Percentiles rank a stretch among this genome's conserved stretches.
phyloP scores from a whole-genome alignment of 2,797 vertebrate genomes.

The Schizothorax lantsangensis region DNA sequence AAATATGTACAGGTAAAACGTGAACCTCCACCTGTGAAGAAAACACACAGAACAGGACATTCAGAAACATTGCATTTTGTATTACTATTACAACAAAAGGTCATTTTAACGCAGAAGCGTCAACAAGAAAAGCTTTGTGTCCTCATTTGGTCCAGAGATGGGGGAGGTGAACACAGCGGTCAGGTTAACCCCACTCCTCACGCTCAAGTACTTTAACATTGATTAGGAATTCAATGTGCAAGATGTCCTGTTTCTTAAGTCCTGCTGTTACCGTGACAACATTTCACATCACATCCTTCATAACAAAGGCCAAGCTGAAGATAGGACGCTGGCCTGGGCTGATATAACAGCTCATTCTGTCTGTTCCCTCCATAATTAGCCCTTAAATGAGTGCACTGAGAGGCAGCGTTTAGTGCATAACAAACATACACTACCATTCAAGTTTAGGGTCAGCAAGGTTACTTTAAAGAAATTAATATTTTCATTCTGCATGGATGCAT shows the following conservation, averaged over 20 bases:
- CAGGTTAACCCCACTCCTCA: neutral
- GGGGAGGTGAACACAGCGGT: neutral
- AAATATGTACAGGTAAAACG: conserved; percentile 97
- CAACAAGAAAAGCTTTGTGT: neutral
- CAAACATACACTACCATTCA: neutral
- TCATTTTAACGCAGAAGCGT: neutral
- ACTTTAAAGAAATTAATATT: neutral
- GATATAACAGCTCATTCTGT: neutral
- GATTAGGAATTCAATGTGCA: conserved; percentile 25
- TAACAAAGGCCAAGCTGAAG: neutral
- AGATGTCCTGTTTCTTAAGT: conserved; percentile 18
- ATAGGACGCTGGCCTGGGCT: neutral
- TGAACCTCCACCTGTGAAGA: conserved; percentile 94
- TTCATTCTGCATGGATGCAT: neutral
- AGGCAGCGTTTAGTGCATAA: neutral
- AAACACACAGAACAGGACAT: conserved; percentile 52
- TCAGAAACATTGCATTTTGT: neutral
- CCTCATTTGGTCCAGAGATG: too few relatives aligned
- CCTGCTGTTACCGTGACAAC: conserved; percentile 40
- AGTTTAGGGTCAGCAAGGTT: neutral
- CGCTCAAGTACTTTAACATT: conserved; percentile 2
- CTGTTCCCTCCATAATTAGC: neutral
- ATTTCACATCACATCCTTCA: conserved; percentile 34
- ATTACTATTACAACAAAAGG: neutral
- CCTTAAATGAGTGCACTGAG: neutral